Conservation (phyloP, 2,888 invertebrate species). For the Scotopteryx bipunctaria region DNA sequence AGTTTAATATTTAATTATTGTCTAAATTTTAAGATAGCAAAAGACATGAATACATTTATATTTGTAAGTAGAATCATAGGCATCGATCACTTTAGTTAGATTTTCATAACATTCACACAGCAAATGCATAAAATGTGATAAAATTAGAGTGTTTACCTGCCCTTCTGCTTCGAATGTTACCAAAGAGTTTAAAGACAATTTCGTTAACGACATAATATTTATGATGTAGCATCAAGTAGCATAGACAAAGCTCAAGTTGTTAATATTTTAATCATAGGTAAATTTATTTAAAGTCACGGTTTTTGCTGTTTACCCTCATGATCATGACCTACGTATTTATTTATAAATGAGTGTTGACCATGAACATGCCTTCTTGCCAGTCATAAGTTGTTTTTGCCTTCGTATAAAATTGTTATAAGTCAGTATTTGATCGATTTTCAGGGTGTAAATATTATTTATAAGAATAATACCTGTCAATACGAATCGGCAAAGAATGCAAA, state of each 20-base stretch:
- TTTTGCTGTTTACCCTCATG: slow-evolving; percentile 27
- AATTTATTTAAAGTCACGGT: slow-evolving; percentile 36
- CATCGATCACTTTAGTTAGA: slow-evolving; percentile 55
- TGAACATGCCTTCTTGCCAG: slow-evolving; percentile 70
- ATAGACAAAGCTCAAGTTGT: slow-evolving; percentile 74
- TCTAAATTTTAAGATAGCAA: slow-evolving; percentile 50
- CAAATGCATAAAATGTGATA: slow-evolving; percentile 62
- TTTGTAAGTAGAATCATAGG: slow-evolving; percentile 46
- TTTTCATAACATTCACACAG: slow-evolving; percentile 52
- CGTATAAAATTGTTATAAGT: too few relatives aligned
- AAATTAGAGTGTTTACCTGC: slow-evolving; percentile 45
- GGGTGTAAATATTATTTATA: slow-evolving; percentile 54
- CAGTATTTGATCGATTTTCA: slow-evolving; percentile 43
- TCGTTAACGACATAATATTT: slow-evolving; percentile 23
- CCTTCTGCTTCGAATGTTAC: slow-evolving; percentile 41
- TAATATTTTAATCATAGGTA: slow-evolving; percentile 50
- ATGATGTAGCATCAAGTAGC: slow-evolving; percentile 41
- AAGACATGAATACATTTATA: slow-evolving; percentile 66
- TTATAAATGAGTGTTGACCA: slow-evolving; percentile 45
- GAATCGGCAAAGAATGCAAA: slow-evolving; percentile 44
- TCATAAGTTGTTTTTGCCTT: slow-evolving; percentile 48
- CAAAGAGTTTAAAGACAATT: slow-evolving; percentile 35
- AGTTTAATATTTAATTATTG: slow-evolving; percentile 50
- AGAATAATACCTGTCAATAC: slow-evolving; percentile 57
- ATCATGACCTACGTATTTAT: slow-evolving; percentile 22